Percentiles rank a stretch among this genome's conserved stretches.
These are phyloP conservation scores for Halictus ligatus DNA, from an alignment of 2,888 invertebrate genomes.

Conservation along the genomic window DNA sequence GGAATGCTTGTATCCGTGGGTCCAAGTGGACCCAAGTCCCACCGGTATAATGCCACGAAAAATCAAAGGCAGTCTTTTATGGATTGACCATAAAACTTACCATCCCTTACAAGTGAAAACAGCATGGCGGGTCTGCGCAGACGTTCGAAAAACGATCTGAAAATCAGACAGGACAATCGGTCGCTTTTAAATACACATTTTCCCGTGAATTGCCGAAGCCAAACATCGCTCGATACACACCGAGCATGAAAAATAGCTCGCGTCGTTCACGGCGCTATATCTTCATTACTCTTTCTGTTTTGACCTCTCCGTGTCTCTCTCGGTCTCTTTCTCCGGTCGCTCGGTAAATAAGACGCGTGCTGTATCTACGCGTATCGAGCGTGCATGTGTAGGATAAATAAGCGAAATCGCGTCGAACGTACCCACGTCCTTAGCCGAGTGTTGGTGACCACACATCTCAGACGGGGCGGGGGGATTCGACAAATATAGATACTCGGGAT, in stretches of 20 bases:
- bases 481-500: slow-evolving; percentile 41
- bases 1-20: too few species aligned
- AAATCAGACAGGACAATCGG: not conserved
- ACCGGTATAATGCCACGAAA: too few species aligned
- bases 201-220: slow-evolving; percentile 33
- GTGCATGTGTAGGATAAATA: slow-evolving; percentile 60
- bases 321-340: slow-evolving; percentile 16
- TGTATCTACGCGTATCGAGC: slow-evolving; percentile 49
- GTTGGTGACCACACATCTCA: slow-evolving; percentile 43
- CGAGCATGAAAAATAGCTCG: slow-evolving; percentile 58
- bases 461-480: slow-evolving; percentile 32
- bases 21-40: too few species aligned
- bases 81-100: too few species aligned
- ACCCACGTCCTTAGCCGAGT: slow-evolving; percentile 28
- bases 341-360: slow-evolving; percentile 63
- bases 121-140: too few species aligned
- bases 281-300: slow-evolving; percentile 30
- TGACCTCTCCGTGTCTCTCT: not conserved
- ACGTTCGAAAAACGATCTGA: not conserved
- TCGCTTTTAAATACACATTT: slow-evolving; percentile 2
- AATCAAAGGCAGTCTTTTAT: too few species aligned
- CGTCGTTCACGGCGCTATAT: slow-evolving; percentile 57
- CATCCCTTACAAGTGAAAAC: too few species aligned
- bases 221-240: slow-evolving; percentile 35
- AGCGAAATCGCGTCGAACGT: slow-evolving; percentile 50